Evolutionary conservation across 1,140 invertebrate species (phyloP).

Genomic region (Atopsyche davidsoni): DNA sequence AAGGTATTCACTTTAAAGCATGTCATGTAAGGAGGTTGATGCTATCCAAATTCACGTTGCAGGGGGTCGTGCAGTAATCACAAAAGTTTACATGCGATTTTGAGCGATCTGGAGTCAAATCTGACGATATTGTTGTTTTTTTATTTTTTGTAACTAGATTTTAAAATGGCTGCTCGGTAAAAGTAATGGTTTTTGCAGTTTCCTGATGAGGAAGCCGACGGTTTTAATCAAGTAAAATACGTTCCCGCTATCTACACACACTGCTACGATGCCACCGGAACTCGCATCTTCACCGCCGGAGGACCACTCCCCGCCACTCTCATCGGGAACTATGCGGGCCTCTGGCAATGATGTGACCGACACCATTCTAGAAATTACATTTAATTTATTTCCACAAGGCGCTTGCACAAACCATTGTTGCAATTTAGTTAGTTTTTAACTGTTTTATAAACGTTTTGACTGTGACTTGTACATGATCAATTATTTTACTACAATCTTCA

Average conservation of each 20-base stretch:
- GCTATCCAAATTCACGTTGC: too few relatives aligned
- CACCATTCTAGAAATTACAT: constrained; percentile 2
- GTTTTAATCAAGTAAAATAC: constrained; percentile 78
- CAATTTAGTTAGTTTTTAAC: too few relatives aligned
- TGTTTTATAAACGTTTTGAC: too few relatives aligned
- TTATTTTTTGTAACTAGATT: neutral
- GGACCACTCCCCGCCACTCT: constrained; percentile 86
- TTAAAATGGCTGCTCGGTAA: too few relatives aligned
- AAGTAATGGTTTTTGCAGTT: too few relatives aligned
- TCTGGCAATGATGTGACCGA: constrained; percentile 51
- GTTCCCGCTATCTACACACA: constrained; percentile 94
- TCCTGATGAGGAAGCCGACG: constrained; percentile 77
- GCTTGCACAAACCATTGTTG: too few relatives aligned
- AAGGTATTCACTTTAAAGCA: too few relatives aligned
- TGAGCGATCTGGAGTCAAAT: neutral
- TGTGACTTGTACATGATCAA: too few relatives aligned
- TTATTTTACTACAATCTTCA: too few relatives aligned
- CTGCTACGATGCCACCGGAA: constrained; percentile 88
- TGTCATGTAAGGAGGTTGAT: too few relatives aligned
- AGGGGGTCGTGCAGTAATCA: too few relatives aligned
- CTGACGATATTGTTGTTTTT: neutral
- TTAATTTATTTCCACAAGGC: too few relatives aligned
- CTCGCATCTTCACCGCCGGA: constrained; percentile 86
- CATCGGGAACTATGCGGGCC: constrained; percentile 74
- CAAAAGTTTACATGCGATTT: neutral